Base-by-base conservation (phyloP, 2,888 invertebrate species). In the Latrodectus elegans region DNA sequence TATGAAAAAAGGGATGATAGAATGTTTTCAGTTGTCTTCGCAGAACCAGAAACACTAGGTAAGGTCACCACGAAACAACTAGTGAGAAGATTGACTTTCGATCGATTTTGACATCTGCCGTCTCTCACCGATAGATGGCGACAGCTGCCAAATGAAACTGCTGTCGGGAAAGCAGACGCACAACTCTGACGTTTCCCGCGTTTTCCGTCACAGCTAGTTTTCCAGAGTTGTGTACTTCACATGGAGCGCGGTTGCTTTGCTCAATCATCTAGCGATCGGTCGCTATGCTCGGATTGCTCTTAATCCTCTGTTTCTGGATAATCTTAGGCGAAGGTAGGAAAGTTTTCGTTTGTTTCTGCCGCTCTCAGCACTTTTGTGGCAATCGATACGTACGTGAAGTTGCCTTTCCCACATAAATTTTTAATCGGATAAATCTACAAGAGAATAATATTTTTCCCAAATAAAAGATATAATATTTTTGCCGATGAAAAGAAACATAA, bases 11-110 rank as follows among this genome's bases (percentile, higher is more conserved):
- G 71, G 49, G 79, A 81, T 86, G 86, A 86, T 86, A 75, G 86
- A 86, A 86, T 81, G 86, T 81, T 86, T 86, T 80, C 80, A 86
- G 80, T 86, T 86, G 86, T 86, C 86, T 86, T 65, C 68, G 65
- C 68, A 75, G 67, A 80, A 80, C 73, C 77, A 70, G 81, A 81
- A 86, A 86, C 76, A 86, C 81, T 26, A 79, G 86, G 76, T 80
- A 64, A 81, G 86, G 86, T 86, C 86, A 80, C 71, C 76, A 72
- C 76, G 49, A 53, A 76, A 76, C 80, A 76, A 85, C 79, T n/a
- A 74, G 79, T 70, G 79, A 79, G 79, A 75, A 74, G 80, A 81
- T 81, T 81, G 80, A 81, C 84, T 86, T 80, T 65, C 76, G 86
- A 86, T 86, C 81, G 86, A 86, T 86, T 71, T 26, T 38, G 17